Conservation (phyloP, 2,888 invertebrate species). For the Drosophila imparisetae region DNA sequence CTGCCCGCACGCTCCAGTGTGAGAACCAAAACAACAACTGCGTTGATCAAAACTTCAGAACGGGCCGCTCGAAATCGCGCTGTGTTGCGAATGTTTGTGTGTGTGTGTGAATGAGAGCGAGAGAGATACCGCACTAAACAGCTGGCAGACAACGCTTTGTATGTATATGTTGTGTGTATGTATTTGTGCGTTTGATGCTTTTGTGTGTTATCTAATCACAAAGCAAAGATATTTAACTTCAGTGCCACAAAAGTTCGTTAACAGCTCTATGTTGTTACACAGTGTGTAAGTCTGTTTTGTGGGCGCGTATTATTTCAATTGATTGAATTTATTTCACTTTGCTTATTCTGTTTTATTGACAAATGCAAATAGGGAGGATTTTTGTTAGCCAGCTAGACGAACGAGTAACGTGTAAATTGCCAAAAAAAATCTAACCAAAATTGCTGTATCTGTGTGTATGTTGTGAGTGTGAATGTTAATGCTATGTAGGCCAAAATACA, state of each 20-base stretch:
- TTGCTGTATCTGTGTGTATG: constrained; percentile 31
- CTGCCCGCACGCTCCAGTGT: constrained; percentile 78
- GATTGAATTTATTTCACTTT: not conserved
- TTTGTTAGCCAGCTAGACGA: constrained; percentile 5
- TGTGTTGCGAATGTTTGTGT: constrained; percentile 6
- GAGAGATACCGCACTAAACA: constrained; percentile 49
- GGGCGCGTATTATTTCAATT: not conserved
- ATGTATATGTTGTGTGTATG: not conserved
- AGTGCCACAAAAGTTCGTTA: constrained; percentile 5
- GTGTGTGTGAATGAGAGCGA: constrained; percentile 13
- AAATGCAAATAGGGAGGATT: constrained; percentile 1
- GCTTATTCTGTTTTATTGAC: not conserved
- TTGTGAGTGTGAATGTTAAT: constrained; percentile 5
- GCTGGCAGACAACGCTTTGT: constrained; percentile 58
- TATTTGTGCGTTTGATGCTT: constrained; percentile 26
- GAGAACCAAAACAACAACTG: constrained; percentile 63
- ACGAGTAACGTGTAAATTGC: constrained; percentile 24
- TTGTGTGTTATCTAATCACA: constrained; percentile 62
- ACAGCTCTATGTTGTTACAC: constrained; percentile 4
- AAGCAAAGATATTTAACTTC: constrained; percentile 8
- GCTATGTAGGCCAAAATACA: constrained; percentile 8
- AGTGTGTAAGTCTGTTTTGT: not conserved
- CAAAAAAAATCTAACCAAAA: constrained; percentile 43
- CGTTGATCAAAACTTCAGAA: constrained; percentile 27
- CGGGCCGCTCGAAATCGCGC: constrained; percentile 24